Conservation (phyloP, 2,888 invertebrate species). For the Calephelis perditalis region DNA sequence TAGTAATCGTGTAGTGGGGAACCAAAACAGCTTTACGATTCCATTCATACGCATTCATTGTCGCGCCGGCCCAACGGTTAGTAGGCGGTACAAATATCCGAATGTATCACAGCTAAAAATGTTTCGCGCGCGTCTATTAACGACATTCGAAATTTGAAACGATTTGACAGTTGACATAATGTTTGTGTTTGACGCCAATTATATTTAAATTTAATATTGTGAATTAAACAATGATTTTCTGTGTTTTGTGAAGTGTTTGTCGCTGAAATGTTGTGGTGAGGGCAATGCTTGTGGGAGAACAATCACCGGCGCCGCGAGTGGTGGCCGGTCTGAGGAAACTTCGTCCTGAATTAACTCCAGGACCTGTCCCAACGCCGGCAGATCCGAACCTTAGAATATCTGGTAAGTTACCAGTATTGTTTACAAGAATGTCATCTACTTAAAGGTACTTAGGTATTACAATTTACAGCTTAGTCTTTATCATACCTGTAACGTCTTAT, state of each 20-base stretch:
- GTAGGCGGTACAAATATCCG: conserved; percentile 34
- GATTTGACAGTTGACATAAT: conserved; percentile 50
- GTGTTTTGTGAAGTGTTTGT: conserved; percentile 46
- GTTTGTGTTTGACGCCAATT: conserved; percentile 16
- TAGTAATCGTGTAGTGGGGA: conserved; percentile 42
- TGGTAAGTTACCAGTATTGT: conserved; percentile 42
- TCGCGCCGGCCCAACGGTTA: conserved; percentile 50
- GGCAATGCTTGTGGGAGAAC: conserved; percentile 72
- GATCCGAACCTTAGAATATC: conserved; percentile 70
- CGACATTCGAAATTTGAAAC: conserved; percentile 64
- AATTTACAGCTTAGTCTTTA: too few relatives aligned
- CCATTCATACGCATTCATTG: conserved; percentile 52
- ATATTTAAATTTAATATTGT: conserved; percentile 22
- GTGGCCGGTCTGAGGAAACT: conserved; percentile 73
- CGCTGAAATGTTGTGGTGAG: conserved; percentile 58
- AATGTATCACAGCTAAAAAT: conserved; percentile 33
- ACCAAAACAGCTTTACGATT: conserved; percentile 40
- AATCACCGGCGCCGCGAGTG: conserved; percentile 73
- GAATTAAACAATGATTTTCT: conserved; percentile 36
- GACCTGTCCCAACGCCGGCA: conserved; percentile 60
- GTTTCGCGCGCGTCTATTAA: conserved; percentile 52
- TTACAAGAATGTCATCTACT: too few relatives aligned
- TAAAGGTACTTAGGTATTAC: too few relatives aligned
- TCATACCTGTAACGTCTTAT: too few relatives aligned
- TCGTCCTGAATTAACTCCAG: conserved; percentile 67